phyloP scores from a whole-genome alignment of 2,113 vertebrate genomes.

The Pseudopodoces humilis region DNA sequence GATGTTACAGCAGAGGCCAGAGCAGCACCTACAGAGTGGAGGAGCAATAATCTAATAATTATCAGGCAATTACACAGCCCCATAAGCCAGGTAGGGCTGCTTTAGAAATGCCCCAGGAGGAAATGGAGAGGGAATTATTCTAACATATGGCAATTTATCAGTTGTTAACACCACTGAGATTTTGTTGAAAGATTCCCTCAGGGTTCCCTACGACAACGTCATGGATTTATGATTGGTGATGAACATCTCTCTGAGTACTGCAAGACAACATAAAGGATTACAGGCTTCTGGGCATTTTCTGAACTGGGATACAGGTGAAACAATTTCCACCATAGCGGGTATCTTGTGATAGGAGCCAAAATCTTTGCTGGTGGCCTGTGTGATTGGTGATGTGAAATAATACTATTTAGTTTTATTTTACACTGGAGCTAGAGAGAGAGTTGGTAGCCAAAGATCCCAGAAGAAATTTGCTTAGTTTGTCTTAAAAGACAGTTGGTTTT shows the following conservation, averaged over 20 bases:
- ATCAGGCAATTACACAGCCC: neutral
- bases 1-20: neutral
- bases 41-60: neutral
- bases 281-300: neutral
- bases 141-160: neutral
- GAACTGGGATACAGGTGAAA: neutral
- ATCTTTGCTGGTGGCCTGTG: neutral
- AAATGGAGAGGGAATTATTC: neutral
- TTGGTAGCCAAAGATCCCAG: neutral
- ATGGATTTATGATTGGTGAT: neutral
- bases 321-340: neutral
- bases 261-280: neutral
- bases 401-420: neutral
- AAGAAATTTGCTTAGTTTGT: neutral
- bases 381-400: neutral
- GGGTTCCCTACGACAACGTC: neutral
- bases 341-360: neutral
- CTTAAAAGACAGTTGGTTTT: neutral
- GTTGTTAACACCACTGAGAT: neutral
- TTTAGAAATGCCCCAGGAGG: neutral
- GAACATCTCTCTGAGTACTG: neutral
- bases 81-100: neutral
- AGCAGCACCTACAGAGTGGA: neutral
- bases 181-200: conserved; percentile 13
- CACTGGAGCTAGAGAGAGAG: neutral